phyloP scores from a whole-genome alignment of 2,888 invertebrate genomes.

The Disparrhopalites patrizii region DNA sequence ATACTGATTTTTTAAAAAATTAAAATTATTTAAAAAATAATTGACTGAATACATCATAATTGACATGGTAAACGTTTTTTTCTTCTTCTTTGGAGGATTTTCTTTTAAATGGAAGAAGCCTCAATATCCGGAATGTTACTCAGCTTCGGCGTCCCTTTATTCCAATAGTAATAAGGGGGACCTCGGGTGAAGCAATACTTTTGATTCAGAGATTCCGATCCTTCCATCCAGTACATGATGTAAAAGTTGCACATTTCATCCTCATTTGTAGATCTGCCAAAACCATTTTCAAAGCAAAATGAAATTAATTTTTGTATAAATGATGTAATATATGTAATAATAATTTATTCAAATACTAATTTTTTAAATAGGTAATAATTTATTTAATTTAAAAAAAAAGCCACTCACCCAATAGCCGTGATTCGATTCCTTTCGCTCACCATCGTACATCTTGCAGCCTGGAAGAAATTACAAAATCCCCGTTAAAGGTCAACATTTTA shows the following conservation, averaged over 20 bases:
- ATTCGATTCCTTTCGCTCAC: slow-evolving; percentile 62
- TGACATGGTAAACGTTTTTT: no score
- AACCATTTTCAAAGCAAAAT: no score
- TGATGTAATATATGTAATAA: no score
- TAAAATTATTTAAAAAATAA: no score
- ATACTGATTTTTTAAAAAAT: no score
- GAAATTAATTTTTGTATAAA: no score
- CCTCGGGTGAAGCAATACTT: slow-evolving; percentile 81
- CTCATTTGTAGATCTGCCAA: slow-evolving; percentile 67
- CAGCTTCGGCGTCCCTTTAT: slow-evolving; percentile 58
- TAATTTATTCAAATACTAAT: no score
- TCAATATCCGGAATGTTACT: slow-evolving; percentile 72
- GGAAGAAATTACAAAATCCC: slow-evolving; percentile 40
- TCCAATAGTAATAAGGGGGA: slow-evolving; percentile 82
- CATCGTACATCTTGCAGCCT: slow-evolving; percentile 92
- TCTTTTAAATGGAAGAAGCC: slow-evolving; percentile 60
- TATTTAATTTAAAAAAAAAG: no score
- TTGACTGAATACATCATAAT: no score
- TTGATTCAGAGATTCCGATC: slow-evolving; percentile 66
- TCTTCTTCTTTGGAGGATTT: no score
- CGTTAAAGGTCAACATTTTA: no score
- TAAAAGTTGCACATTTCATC: slow-evolving; percentile 98
- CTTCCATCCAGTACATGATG: slow-evolving; percentile 85
- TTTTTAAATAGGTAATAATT: no score
- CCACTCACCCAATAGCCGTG: slow-evolving; percentile 71